Base-by-base conservation (phyloP, 2,797 vertebrate species). In the Rallus crepitans region DNA sequence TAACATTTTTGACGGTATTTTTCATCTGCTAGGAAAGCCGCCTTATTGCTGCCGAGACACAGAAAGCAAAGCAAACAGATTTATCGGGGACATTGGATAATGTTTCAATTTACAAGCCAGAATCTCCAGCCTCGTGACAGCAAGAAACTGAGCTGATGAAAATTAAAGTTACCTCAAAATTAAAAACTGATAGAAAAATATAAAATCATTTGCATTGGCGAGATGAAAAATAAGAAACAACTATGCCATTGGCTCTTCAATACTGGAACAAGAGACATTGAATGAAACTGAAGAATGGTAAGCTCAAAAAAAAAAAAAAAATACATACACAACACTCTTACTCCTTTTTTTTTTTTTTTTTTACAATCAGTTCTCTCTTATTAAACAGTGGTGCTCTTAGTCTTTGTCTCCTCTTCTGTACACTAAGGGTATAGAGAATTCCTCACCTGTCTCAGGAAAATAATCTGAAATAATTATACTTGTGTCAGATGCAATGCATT, bases 271-370 rank as follows among this genome's bases (percentile, higher is more conserved):
- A 50, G 7, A 4, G 5, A 1, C 23, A 76, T 3, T 71, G 42
- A 85, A 76, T 53, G 11, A 66, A 89, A 84, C 3, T 45, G 31
- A 76, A 57, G 50, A 72, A 72, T 57, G 10, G 2, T 1, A 72
- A 79, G 5, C 4, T 45, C 10, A 69, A 25, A 48, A 20, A 47
- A 24, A 48, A 48, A 48, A 48, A 48, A 48, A 48, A 52, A 4
- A 6, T 7, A 30, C 31, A 18, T 2, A 3, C 16, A 48, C 1
- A 1, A 72, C 45, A 48, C 0, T 39, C 75, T 39, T 48, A 11
- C 5, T 61, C 4, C 0, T 3, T 48, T 65, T 50, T 37, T 31
- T 35, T 65, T n/a, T n/a, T n/a, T 37, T 75, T 31, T 35, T 65
- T 16, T 28, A 5, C 2, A 59, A 4, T 20, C 6, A 20, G 70